Evolutionary conservation across 2,113 vertebrate genomes (phyloP).

Genomic region (Protobothrops mucrosquamatus): DNA sequence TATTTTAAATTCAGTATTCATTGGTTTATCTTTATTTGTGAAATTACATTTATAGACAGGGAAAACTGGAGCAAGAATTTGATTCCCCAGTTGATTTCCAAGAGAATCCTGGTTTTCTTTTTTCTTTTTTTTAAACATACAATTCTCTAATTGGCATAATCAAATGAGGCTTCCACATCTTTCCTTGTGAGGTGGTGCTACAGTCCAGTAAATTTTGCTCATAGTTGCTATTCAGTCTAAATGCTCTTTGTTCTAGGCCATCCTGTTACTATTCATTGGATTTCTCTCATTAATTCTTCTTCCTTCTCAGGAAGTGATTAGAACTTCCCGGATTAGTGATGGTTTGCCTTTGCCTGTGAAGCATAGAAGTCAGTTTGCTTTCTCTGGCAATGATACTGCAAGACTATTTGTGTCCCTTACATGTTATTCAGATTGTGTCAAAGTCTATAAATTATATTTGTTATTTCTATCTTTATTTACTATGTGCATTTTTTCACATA

Average conservation of each 20-base stretch:
- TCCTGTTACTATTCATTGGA: slow-evolving; percentile 15
- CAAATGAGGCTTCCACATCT: neutral
- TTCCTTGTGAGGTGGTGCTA: neutral
- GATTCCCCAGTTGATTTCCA: neutral
- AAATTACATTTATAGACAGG: neutral
- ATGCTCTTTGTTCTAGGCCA: slow-evolving; percentile 19
- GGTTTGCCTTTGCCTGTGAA: neutral
- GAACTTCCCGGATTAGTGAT: slow-evolving; percentile 17
- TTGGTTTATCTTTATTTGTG: neutral
- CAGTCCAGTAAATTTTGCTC: slow-evolving; percentile 15
- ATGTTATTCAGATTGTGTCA: neutral
- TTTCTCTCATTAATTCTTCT: slow-evolving; percentile 30
- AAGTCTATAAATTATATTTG: neutral
- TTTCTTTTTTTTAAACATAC: neutral
- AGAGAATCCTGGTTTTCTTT: neutral
- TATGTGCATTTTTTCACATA: neutral
- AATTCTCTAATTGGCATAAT: neutral
- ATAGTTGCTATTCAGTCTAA: slow-evolving; percentile 8
- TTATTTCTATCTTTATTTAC: neutral
- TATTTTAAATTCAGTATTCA: neutral
- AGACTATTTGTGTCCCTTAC: neutral
- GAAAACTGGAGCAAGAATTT: neutral
- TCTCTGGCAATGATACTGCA: neutral
- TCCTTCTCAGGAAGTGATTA: slow-evolving; percentile 13
- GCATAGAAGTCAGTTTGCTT: slow-evolving; percentile 10